Evolutionary conservation across 2,888 invertebrate species (phyloP).

Genomic region (Troides helena): DNA sequence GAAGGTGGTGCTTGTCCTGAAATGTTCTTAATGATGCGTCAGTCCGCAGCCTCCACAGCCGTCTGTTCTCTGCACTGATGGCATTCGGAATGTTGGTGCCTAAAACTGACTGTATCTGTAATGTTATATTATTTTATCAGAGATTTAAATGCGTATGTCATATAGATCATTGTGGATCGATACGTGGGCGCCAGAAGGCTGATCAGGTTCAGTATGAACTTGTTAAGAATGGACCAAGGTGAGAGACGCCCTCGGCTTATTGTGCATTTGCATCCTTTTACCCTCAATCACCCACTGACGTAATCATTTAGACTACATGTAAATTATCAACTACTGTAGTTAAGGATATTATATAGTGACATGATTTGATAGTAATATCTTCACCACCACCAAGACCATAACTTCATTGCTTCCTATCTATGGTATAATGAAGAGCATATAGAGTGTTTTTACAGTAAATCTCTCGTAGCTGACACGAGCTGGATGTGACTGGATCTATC

Average conservation of each 20-base stretch:
- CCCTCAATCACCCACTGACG: constrained; percentile 5
- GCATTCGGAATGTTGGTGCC: too few relatives aligned
- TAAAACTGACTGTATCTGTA: too few relatives aligned
- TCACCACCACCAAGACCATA: neutral
- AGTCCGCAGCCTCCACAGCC: too few relatives aligned
- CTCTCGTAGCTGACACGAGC: neutral
- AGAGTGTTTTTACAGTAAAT: neutral
- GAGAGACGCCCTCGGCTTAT: constrained; percentile 27
- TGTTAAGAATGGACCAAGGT: constrained; percentile 30
- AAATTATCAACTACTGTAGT: too few relatives aligned
- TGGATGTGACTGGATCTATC: constrained; percentile 8
- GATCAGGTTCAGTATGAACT: constrained; percentile 13
- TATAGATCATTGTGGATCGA: neutral
- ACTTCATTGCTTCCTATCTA: neutral
- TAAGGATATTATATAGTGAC: too few relatives aligned
- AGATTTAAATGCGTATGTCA: too few relatives aligned
- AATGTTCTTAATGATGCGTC: too few relatives aligned
- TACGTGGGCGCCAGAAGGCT: constrained; percentile 20
- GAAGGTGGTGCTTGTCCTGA: too few relatives aligned
- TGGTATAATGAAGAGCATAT: neutral
- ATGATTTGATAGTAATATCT: too few relatives aligned
- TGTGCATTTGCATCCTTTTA: constrained; percentile 22
- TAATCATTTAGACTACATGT: neutral
- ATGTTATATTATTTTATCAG: too few relatives aligned
- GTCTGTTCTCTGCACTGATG: too few relatives aligned